These are phyloP conservation scores for Babyrousa celebensis DNA, from an alignment of 2,797 vertebrate genomes.

Conservation along the genomic window DNA sequence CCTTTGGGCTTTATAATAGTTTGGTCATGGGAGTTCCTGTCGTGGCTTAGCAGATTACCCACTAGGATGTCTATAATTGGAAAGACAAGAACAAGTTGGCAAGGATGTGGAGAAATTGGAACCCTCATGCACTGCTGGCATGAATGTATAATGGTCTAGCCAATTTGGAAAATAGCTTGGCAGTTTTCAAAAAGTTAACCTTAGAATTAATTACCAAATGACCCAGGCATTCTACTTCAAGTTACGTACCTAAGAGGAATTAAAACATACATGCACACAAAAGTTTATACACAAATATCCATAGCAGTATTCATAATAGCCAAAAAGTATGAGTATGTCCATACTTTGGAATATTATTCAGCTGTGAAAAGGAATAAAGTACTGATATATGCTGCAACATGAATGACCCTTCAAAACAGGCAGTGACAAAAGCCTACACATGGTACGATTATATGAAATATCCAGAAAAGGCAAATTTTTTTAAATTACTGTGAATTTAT, in stretches of 20 bases:
- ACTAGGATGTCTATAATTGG: background rate
- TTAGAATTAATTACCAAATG: background rate
- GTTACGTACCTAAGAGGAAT: background rate
- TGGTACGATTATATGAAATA: background rate
- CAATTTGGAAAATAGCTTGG: background rate
- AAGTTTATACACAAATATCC: background rate
- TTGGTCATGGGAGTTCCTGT: background rate
- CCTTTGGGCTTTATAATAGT: background rate
- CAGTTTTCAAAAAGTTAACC: background rate
- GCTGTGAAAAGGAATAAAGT: background rate
- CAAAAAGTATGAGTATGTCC: background rate
- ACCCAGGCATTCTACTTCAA: background rate
- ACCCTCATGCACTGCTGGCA: background rate
- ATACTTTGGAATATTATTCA: background rate
- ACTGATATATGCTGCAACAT: background rate
- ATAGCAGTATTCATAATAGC: background rate
- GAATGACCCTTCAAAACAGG: background rate
- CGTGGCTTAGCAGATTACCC: too few relatives aligned
- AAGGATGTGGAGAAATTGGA: background rate
- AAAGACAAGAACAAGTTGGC: background rate
- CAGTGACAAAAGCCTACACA: background rate
- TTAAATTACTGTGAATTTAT: too few relatives aligned
- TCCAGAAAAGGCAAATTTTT: background rate
- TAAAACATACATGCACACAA: background rate
- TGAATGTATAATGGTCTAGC: background rate